Conservation (phyloP, 2,888 invertebrate genomes). For the Chrysolina americana region DNA sequence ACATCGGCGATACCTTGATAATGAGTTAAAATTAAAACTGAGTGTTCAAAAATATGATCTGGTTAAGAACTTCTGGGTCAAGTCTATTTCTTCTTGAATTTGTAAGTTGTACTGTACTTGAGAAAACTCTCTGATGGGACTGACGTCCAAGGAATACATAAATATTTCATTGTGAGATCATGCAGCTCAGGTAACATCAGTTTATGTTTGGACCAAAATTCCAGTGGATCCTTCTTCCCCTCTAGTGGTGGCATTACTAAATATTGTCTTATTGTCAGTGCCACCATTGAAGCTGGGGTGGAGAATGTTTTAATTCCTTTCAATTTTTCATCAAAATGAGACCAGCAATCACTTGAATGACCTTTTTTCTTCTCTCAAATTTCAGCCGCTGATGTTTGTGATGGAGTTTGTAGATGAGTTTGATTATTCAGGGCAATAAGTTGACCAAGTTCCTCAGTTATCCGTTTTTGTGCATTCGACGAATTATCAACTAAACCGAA, state of each 20-base stretch:
- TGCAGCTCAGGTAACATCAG: slow-evolving; percentile 48
- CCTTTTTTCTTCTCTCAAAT: too few species aligned
- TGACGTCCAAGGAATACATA: too few species aligned
- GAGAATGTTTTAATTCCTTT: too few species aligned
- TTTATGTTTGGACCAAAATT: slow-evolving; percentile 49
- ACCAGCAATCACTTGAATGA: too few species aligned
- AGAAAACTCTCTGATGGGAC: slow-evolving; percentile 55
- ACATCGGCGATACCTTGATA: neutral
- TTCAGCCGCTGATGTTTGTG: neutral
- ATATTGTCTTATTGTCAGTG: neutral
- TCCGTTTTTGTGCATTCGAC: slow-evolving; percentile 46
- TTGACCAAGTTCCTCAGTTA: too few species aligned
- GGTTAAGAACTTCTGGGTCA: neutral
- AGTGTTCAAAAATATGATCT: neutral
- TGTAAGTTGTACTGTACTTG: slow-evolving; percentile 52
- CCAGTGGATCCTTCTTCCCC: slow-evolving; percentile 30
- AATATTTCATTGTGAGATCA: slow-evolving; percentile 43
- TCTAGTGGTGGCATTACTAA: slow-evolving; percentile 21
- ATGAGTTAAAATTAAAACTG: neutral
- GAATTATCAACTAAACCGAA: slow-evolving; percentile 43
- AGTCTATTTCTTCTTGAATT: too few species aligned
- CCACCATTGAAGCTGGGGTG: neutral
- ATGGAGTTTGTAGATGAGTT: neutral
- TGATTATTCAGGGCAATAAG: too few species aligned
- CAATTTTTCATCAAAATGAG: too few species aligned